Conservation (phyloP, 2,888 invertebrate genomes). For the Epinotia brunnichana region DNA sequence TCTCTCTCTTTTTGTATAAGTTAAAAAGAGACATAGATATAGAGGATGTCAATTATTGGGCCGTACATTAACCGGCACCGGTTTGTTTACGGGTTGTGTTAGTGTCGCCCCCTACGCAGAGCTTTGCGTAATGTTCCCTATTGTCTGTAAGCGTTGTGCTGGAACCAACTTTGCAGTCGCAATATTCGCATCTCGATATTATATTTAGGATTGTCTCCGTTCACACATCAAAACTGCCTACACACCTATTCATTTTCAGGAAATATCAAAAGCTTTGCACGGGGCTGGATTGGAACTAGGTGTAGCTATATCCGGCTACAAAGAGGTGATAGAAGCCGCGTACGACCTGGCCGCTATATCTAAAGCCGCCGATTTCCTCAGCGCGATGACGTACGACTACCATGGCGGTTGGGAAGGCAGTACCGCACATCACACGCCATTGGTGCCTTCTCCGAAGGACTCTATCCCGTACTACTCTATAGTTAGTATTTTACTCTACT, state of each 20-base stretch:
- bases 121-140: too few species aligned
- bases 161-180: too few species aligned
- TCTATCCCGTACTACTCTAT: slow-evolving; percentile 90
- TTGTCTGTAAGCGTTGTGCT: too few species aligned
- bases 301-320: slow-evolving; percentile 94
- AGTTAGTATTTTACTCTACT: slow-evolving; percentile 75
- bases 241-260: slow-evolving; percentile 65
- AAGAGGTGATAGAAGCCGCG: slow-evolving; percentile 93
- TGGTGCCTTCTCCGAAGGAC: slow-evolving; percentile 87
- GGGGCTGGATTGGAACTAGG: slow-evolving; percentile 89
- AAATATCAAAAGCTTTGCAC: slow-evolving; percentile 86
- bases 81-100: too few species aligned
- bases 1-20: too few species aligned
- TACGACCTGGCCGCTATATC: slow-evolving; percentile 91
- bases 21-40: too few species aligned
- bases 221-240: background rate
- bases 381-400: slow-evolving; percentile 94
- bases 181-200: too few species aligned
- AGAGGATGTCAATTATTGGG: too few species aligned
- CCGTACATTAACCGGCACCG: too few species aligned
- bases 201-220: too few species aligned
- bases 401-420: slow-evolving; percentile 94
- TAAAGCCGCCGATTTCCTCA: slow-evolving; percentile 89
- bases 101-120: too few species aligned
- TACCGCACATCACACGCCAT: slow-evolving; percentile 92